Evolutionary conservation across 1,140 invertebrate genomes (phyloP).

Genomic region (Eumeta japonica): DNA sequence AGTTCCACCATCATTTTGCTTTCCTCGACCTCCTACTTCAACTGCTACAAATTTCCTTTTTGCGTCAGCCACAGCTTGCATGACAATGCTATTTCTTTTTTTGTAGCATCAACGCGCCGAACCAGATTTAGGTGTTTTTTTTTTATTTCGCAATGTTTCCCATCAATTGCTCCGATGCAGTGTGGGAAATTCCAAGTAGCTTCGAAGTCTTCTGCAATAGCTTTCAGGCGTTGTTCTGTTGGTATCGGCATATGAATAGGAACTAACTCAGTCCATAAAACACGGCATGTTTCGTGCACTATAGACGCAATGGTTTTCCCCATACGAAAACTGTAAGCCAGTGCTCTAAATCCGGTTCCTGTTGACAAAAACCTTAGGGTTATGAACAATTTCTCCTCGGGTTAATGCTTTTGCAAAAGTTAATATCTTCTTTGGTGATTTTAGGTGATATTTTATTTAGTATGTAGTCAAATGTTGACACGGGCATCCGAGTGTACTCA

Average conservation of each 20-base stretch:
- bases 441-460: too few relatives aligned
- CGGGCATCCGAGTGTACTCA: too few relatives aligned
- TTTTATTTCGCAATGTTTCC: constrained; percentile 35
- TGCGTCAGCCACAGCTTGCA: constrained; percentile 34
- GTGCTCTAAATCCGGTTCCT: constrained; percentile 9
- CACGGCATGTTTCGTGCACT: constrained; percentile 8
- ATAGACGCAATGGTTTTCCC: constrained; percentile 8
- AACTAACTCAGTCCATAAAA: constrained; percentile 9
- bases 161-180: too few relatives aligned
- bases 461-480: too few relatives aligned
- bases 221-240: constrained; percentile 16
- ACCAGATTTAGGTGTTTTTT: constrained; percentile 23
- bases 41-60: constrained; percentile 28
- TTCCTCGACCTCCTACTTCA: constrained; percentile 35
- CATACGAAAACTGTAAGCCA: constrained; percentile 11
- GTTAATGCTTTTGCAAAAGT: too few relatives aligned
- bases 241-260: constrained; percentile 10
- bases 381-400: too few relatives aligned
- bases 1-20: constrained; percentile 30
- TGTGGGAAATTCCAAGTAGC: constrained; percentile 32
- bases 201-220: constrained; percentile 22
- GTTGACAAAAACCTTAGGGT: constrained; percentile 12
- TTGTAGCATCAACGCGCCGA: constrained; percentile 48
- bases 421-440: too few relatives aligned
- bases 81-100: constrained; percentile 29